Base-by-base conservation (phyloP, 2,113 vertebrate genomes). In the Vidua macroura region DNA sequence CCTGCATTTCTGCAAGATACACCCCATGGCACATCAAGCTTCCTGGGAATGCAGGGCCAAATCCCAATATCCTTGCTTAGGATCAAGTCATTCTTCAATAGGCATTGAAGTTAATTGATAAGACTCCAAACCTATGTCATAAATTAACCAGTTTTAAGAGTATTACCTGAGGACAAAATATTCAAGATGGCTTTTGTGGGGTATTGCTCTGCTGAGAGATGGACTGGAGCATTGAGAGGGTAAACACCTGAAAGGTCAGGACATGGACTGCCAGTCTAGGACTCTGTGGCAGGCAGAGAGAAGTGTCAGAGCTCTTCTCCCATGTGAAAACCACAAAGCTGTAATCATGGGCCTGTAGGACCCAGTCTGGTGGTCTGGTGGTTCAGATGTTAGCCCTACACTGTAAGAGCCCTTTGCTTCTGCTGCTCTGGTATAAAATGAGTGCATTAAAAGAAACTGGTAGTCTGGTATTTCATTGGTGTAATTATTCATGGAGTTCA, bases 261-360 rank as follows among this genome's bases (percentile, higher is more conserved):
- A 48, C 44, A 84, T 41, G 22, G 41, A 20, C 15, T 79, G 60
- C 35, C 53, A 41, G 18, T 33, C 37, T 33, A 35, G 59, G 28
- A 19, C 31, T 51, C 5, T 30, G 31, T 27, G 20, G 10, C 2
- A 58, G 58, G 46, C 6, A 7, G 0, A 64, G 0, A 64, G 35
- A 74, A 78, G 14, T 28, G 18, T 41, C 76, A 88, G 33, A 90
- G 64, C 11, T 43, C 55, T 52, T 79, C 24, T 76, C 10, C n/a
- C 21, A 11, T n/a, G 18, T 58, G 66, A 30, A 44, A 75, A 60
- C 7, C 33, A 53, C 48, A 13, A 27, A 44, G 18, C 70, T 43
- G 12, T 19, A 60, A 48, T 16, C 25, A 5, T 75, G 19, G 31
- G 73, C 17, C 66, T 76, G n/a, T 44, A 60, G 66, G 41, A 79